Conservation (phyloP, 2,888 invertebrate genomes). For the Allophyes oxyacanthae region DNA sequence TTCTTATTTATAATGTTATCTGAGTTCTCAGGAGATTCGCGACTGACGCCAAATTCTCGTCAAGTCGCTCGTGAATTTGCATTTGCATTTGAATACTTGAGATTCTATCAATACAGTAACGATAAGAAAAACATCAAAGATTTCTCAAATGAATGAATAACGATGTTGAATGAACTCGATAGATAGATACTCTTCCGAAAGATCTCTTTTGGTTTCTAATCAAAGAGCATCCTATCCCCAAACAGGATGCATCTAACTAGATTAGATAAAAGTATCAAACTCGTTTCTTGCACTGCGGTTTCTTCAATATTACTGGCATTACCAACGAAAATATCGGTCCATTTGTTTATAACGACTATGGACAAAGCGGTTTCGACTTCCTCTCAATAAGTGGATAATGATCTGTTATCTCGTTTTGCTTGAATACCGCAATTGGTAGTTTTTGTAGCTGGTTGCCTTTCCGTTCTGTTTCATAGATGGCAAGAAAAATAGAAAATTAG, state of each 20-base stretch:
- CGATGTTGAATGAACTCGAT: slow-evolving; percentile 27
- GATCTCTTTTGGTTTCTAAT: slow-evolving; percentile 7
- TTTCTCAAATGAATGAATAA: slow-evolving; percentile 2
- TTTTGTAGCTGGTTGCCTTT: slow-evolving; percentile 70
- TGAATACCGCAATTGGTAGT: slow-evolving; percentile 73
- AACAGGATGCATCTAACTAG: slow-evolving; percentile 48
- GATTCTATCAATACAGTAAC: no score
- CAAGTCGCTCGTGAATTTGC: no score
- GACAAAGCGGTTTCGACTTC: slow-evolving; percentile 79
- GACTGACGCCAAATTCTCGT: no score
- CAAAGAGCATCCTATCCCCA: slow-evolving; percentile 24
- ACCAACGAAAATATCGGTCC: slow-evolving; percentile 61
- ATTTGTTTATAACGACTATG: slow-evolving; percentile 74
- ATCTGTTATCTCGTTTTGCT: slow-evolving; percentile 78
- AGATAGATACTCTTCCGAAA: no score
- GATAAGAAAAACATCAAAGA: no score
- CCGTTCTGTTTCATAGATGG: slow-evolving; percentile 68
- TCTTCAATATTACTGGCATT: slow-evolving; percentile 43
- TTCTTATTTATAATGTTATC: slow-evolving; percentile 14
- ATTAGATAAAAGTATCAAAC: slow-evolving; percentile 48
- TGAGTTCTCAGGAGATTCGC: no score
- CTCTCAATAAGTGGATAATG: slow-evolving; percentile 85
- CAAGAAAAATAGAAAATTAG: slow-evolving; percentile 53
- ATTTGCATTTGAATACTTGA: no score
- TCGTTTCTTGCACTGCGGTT: slow-evolving; percentile 53